Base-by-base conservation (phyloP, 2,888 invertebrate species). In the Stenoptilia bipunctidactyla region DNA sequence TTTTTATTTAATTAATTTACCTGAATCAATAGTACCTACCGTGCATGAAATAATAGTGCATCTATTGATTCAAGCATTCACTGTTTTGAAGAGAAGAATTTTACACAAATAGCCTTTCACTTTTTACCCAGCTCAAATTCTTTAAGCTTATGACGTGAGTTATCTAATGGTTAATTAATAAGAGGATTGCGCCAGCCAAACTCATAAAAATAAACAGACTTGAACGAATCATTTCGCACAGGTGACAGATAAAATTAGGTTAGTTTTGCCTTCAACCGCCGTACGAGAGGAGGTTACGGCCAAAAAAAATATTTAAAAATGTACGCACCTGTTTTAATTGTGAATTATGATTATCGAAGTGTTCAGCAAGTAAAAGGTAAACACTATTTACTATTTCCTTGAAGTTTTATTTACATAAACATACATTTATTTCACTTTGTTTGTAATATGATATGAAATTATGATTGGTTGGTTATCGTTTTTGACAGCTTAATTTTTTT, bases 181-280 rank as follows among this genome's bases (percentile, higher is more conserved):
- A 37, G 13, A 45, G 42, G 41, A 50, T 55, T 55, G 46, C 51
- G 48, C 46, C 50, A 50, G 48, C 46, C 50, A 50, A 45, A 12
- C 9, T 41, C 37, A 36, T 41, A 42, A 37, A 43, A 44, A 40
- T 39, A 41, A 44, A 45, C 40, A 42, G 39, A 46, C 37, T 39
- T 43, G 48, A 49, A 44, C 48, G 44, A 48, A 42, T 46, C 45
- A 51, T 52, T 47, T 53, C 46, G 46, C 47, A 49, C 45, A 46
- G 45, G 48, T 69, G 68, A 71, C 70, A 72, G 70, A 45, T 66
- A 66, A 55, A 67, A 68, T 67, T 73, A 75, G 75, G 70, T 74
- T 71, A 74, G 68, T 68, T 60, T 45, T 27, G 38, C 38, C 42
- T 43, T 15, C 27, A 36, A 36, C 14, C 43, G 43, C 43, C 42